Evolutionary conservation across 2,113 vertebrate species (phyloP).

Genomic region (Pongo abelii): DNA sequence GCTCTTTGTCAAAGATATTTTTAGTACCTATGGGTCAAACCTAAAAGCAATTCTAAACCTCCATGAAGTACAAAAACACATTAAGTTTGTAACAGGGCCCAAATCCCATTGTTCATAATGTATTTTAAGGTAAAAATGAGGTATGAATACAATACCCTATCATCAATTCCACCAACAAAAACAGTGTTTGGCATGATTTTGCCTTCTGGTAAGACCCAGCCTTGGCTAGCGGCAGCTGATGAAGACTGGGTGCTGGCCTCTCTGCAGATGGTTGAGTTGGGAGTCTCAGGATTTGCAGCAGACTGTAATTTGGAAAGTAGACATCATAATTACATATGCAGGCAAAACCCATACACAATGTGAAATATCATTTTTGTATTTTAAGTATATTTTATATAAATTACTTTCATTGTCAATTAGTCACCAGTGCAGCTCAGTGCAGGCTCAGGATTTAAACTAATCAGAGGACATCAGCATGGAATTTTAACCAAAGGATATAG

Average conservation of each 20-base stretch:
- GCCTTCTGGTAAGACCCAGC: constrained; percentile 95
- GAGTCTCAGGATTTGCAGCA: constrained; percentile 77
- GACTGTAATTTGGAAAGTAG: constrained; percentile 80
- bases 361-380: constrained; percentile 30
- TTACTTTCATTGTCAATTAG: constrained; percentile 30
- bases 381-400: constrained; percentile 23
- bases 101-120: not conserved
- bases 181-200: constrained; percentile 94
- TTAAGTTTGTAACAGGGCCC: too few species aligned
- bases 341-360: not conserved
- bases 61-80: too few species aligned
- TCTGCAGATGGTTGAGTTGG: constrained; percentile 57
- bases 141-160: constrained; percentile 87
- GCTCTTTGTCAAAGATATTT: too few species aligned
- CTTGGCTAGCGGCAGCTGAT: constrained; percentile 86
- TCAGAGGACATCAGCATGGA: not conserved
- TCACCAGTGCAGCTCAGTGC: not conserved
- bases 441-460: not conserved
- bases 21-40: too few species aligned
- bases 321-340: not conserved
- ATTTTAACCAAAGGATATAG: not conserved
- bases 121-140: constrained; percentile 57
- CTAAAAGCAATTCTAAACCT: too few species aligned
- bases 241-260: constrained; percentile 80
- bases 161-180: constrained; percentile 96